These are phyloP conservation scores for Hypomecis atomaria DNA, from an alignment of 2,888 invertebrate genomes.

Conservation along the genomic window DNA sequence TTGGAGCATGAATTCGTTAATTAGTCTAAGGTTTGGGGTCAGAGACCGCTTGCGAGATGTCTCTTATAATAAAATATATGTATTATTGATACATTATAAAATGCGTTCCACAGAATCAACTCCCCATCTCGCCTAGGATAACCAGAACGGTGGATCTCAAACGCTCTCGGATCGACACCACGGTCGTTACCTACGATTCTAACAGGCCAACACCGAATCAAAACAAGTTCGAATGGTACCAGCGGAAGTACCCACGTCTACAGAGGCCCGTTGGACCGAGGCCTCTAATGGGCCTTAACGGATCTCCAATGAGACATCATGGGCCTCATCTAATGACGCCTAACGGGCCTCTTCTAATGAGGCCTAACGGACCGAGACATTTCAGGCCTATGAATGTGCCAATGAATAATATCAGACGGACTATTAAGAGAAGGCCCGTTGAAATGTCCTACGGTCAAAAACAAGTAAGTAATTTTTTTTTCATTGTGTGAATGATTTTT, in stretches of 20 bases:
- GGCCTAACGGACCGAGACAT: background rate
- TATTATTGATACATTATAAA: no score
- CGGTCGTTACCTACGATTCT: conserved; percentile 2
- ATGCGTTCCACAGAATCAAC: conserved; percentile 23
- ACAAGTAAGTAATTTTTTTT: conserved; percentile 1
- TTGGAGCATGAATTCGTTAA: no score
- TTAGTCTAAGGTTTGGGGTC: no score
- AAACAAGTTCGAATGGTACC: background rate
- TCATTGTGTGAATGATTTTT: no score
- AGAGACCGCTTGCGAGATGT: no score
- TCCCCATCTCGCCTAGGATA: conserved; percentile 43
- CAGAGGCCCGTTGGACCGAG: background rate
- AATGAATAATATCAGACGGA: background rate
- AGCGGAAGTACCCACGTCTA: background rate
- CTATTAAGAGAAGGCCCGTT: background rate
- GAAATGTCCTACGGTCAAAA: background rate
- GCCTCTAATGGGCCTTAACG: background rate
- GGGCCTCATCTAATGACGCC: background rate
- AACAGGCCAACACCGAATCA: background rate
- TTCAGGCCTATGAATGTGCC: background rate
- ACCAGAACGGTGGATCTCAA: conserved; percentile 51
- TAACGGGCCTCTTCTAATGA: background rate
- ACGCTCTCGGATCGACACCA: conserved; percentile 16
- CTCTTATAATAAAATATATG: no score
- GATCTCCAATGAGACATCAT: background rate